A percentile compares a stretch with the other conserved stretches of the same genome.
These are phyloP conservation scores for Copsychus sechellarum DNA, from an alignment of 2,113 vertebrate genomes.

Conservation along the genomic window DNA sequence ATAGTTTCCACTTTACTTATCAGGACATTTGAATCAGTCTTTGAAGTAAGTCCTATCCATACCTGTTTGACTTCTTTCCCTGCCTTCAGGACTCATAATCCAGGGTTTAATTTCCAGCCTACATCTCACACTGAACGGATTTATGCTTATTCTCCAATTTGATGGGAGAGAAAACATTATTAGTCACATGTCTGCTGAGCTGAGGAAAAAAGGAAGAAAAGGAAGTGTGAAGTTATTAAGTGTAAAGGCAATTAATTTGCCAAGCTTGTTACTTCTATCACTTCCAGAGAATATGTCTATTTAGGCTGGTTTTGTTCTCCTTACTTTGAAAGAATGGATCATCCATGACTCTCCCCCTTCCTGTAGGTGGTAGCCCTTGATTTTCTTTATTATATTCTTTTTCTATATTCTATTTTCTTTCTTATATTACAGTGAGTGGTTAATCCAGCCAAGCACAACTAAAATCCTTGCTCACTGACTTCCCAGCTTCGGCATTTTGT, in stretches of 20 bases:
- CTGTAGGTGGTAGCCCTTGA: not conserved
- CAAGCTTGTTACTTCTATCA: not conserved
- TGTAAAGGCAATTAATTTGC: not conserved
- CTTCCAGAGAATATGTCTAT: not conserved
- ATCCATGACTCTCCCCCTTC: not conserved
- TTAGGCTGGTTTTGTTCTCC: not conserved
- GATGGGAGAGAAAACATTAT: not conserved
- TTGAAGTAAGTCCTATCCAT: not conserved
- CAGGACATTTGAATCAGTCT: not conserved
- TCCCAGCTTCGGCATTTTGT: not conserved
- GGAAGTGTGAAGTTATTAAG: not conserved
- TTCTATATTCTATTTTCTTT: not conserved
- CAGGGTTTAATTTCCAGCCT: slow-evolving; percentile 39
- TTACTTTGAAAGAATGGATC: not conserved
- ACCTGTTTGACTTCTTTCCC: not conserved
- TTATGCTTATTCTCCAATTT: not conserved
- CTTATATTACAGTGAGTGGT: not conserved
- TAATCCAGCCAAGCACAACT: not conserved
- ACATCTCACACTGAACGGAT: not conserved
- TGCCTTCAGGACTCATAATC: not conserved
- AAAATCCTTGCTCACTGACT: not conserved
- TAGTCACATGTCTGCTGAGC: not conserved
- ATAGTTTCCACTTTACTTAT: not conserved
- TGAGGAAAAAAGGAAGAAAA: not conserved
- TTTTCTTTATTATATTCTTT: not conserved